A percentile compares a stretch with the other conserved stretches of the same genome.
Evolutionary conservation across 2,113 vertebrate species (phyloP).

Genomic region (Orthonyx spaldingii): DNA sequence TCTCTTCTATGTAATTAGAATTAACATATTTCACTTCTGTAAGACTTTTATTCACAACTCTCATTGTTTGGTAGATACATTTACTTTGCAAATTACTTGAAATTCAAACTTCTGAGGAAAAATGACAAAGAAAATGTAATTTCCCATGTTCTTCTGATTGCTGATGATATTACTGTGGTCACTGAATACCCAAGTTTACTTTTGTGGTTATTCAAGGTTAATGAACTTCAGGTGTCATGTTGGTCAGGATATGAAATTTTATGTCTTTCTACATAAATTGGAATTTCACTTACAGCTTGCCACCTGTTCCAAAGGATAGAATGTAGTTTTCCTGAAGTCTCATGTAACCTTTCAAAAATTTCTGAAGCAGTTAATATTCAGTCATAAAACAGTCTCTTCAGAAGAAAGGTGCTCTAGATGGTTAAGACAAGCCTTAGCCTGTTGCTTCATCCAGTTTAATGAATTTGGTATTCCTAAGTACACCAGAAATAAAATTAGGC

Average conservation of each 20-base stretch:
- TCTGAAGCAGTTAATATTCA: not conserved
- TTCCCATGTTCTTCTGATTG: not conserved
- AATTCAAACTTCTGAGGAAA: not conserved
- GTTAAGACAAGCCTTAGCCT: not conserved
- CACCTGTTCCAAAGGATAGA: not conserved
- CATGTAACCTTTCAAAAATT: not conserved
- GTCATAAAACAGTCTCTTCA: not conserved
- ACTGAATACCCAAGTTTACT: accelerated
- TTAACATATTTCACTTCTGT: not conserved
- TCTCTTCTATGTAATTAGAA: not conserved
- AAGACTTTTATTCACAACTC: not conserved
- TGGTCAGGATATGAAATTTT: not conserved
- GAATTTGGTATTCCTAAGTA: not conserved
- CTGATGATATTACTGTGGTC: not conserved
- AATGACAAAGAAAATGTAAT: not conserved
- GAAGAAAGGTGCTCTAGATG: not conserved
- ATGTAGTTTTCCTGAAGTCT: not conserved
- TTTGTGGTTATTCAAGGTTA: not conserved
- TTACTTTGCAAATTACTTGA: not conserved
- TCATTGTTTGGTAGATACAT: not conserved
- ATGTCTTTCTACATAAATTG: not conserved
- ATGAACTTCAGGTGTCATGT: not conserved
- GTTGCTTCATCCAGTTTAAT: not conserved
- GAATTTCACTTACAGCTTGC: not conserved
- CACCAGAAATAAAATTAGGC: not conserved